Evolutionary conservation across 2,888 invertebrate species (phyloP), one percentile per base, ranked within the genome.

Genomic region (Archaeoteleia sp.): DNA sequence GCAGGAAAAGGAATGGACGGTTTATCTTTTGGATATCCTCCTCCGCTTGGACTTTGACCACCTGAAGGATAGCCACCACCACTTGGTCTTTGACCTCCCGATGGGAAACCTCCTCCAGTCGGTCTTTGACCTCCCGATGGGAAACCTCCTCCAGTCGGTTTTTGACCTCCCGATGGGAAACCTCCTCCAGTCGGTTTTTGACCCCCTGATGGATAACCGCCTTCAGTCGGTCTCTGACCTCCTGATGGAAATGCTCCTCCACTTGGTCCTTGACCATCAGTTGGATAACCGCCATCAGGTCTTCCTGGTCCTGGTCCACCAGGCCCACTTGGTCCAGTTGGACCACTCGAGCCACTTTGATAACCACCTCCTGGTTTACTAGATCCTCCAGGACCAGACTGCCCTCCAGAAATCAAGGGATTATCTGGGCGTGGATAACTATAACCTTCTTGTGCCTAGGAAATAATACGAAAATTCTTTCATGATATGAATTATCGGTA

Each of bases 371-470:
- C 15, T 17, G 14, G 84, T 80, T 77, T 35, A 9, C 54, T 82
- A n/a, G 66, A 76, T 30, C 77, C 76, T 71, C 69, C 78, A 43
- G 67, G 73, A 58, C 74, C 75, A 15, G 75, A 73, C 15, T 54
- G 62, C n/a, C 54, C 58, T 8, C 86, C 86, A 27, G 82, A 77
- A 49, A 78, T 81, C 72, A 92, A 88, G 0, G 90, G 90, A 74
- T 89, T 88, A 43, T 88, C 88, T 4, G 93, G 94, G 65, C 90
- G 88, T 69, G 91, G 91, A 85, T 94, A 94, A 70, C 89, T 90
- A 81, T 94, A 94, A 12, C 93, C 93, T 79, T 88, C 89, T 87
- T 93, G 92, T 49, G 88, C 89, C 90, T 91, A 49, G 8, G 9
- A 29, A 29, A n/a, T 29, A 5, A 1, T 29, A 9, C 1, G 29